Base-by-base conservation (phyloP, 1,140 invertebrate species). In the Macrobrachium rosenbergii region DNA sequence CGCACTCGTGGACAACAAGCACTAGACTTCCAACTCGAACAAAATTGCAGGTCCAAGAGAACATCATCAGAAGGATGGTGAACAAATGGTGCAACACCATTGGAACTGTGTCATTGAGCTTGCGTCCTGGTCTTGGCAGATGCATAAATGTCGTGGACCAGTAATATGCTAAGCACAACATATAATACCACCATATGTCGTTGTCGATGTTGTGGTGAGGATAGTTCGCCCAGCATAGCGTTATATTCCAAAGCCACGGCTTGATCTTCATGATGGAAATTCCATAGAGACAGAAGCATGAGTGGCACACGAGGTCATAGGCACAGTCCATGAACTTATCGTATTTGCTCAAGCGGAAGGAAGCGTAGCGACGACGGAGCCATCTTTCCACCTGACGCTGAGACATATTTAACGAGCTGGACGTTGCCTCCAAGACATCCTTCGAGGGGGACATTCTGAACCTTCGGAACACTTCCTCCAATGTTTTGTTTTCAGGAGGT, bases 21-120 rank as follows among this genome's bases (percentile, higher is more conserved):
- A 99, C 96, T 45, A 99, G 92, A 0, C 96, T 96, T 5, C 98
- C 98, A 63, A 99, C 95, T 58, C 98, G 94, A 87, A 96, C 95
- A 89, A 99, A 94, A 93, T 99, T 99, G 91, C 96, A 96, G 5
- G 97, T 94, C 97, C 98, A 99, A 37, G 97, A 98, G 91, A 99
- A 95, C 73, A 94, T 95, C 93, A 90, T 77, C 21, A 90, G 82
- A 8, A 64, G 21, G 17, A 90, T 75, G 16, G 90, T 89, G 16
- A 75, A 64, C 37, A 89, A 14, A 72, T 90, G 90, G 78, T 90
- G 98, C 67, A 98, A 93, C 91, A 99, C 98, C 72, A 90, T 90
- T 78, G 88, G 82, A 7, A 80, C 23, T 12, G 73, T 83, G 58
- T 90, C 90, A n/a, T 87, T 82, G 17, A 63, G 21, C 43, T 80